Base-by-base conservation (phyloP, 1,140 invertebrate species). In the Cyclina sinensis region DNA sequence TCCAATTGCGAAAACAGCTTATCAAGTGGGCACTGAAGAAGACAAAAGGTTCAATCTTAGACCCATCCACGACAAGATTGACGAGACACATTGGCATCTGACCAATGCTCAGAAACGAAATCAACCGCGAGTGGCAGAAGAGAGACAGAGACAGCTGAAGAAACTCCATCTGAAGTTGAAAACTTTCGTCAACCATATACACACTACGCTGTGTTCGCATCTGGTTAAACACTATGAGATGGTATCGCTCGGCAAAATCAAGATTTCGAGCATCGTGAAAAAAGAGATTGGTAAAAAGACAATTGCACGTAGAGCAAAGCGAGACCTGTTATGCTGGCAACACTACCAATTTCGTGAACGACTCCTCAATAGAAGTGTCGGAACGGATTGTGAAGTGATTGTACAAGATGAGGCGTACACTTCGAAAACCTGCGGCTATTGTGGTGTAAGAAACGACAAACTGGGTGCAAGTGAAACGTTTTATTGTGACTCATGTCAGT, bases 141-240 rank as follows among this genome's bases (percentile, higher is more conserved):
- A 57, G 14, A 57, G 51, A 57, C 16, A 21, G 14, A 21, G 51
- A 21, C 51, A 57, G 18, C 21, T 57, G 21, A 57, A 57, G n/a
- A 57, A 57, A 57, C 51, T 57, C 4, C 51, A 57, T 57, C 18
- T 57, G 51, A 57, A 57, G n/a, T 57, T 57, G 51, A 57, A 57
- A 57, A 57, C 43, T 7, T 46, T 9, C 43, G 43, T 46, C 7
- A 46, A 46, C 7, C 7, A 46, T 16, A 46, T 16, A 16, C 43
- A 46, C 43, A 16, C 16, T 9, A 46, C 7, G 16, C 43, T 46
- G 43, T 46, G 43, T 46, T 46, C n/a, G n/a, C n/a, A n/a, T n/a
- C n/a, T n/a, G n/a, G n/a, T n/a, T n/a, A n/a, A n/a, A n/a, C n/a
- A n/a, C n/a, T n/a, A n/a, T n/a, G n/a, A n/a, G n/a, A n/a, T n/a